Conservation (phyloP, 2,888 invertebrate species). For the Mystacides longicornis region DNA sequence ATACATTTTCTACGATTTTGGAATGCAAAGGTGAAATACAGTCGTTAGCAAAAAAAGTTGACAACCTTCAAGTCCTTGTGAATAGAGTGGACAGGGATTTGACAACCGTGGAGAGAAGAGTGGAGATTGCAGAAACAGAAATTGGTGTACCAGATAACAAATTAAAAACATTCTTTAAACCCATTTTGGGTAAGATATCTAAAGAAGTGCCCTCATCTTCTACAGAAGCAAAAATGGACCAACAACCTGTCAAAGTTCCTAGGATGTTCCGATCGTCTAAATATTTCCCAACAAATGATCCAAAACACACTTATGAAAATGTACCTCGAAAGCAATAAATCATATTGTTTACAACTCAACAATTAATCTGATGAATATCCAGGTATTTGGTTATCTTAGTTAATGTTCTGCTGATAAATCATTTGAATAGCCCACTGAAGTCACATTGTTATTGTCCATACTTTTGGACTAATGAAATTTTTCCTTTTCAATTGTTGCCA, state of each 20-base stretch:
- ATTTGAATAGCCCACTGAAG: too few species aligned
- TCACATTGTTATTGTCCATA: too few species aligned
- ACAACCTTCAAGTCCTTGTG: constrained; percentile 49
- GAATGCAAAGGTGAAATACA: constrained; percentile 48
- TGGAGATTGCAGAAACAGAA: constrained; percentile 54
- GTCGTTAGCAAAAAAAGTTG: constrained; percentile 47
- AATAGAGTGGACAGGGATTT: constrained; percentile 47
- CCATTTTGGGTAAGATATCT: constrained; percentile 43
- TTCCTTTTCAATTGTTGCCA: too few species aligned
- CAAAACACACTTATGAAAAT: background rate
- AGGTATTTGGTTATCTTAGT: too few species aligned
- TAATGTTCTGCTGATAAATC: too few species aligned
- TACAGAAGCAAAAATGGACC: constrained; percentile 30
- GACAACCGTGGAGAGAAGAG: constrained; percentile 45
- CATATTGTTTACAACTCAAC: too few species aligned
- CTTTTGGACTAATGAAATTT: too few species aligned
- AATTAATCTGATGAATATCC: too few species aligned
- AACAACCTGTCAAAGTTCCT: constrained; percentile 33
- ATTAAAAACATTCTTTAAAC: constrained; percentile 52
- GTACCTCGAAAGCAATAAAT: background rate
- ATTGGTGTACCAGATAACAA: constrained; percentile 52
- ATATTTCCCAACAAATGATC: constrained; percentile 29
- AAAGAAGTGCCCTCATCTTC: constrained; percentile 11
- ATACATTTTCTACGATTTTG: constrained; percentile 47
- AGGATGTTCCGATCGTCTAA: constrained; percentile 34